Conservation (phyloP, 1,140 invertebrate species). For the Zaprionus tsacasi region DNA sequence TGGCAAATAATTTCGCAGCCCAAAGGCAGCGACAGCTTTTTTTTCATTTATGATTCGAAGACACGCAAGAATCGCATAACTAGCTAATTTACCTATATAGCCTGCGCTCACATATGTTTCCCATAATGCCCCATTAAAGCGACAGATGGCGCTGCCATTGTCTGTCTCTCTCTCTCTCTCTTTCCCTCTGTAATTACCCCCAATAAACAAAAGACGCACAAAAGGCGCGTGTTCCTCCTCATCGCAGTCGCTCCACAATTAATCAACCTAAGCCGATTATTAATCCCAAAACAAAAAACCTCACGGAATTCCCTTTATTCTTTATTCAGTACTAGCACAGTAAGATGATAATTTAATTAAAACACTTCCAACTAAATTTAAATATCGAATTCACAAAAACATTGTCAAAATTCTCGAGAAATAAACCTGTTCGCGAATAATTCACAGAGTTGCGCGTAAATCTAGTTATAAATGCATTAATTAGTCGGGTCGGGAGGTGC, state of each 20-base stretch:
- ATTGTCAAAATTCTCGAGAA: constrained; percentile 6
- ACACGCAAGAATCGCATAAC: constrained; percentile 69
- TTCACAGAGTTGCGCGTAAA: constrained; percentile 18
- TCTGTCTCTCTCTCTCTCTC: neutral
- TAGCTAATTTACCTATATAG: constrained; percentile 58
- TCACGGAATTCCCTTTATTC: constrained; percentile 18
- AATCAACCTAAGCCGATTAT: constrained; percentile 74
- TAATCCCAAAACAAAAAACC: constrained; percentile 21
- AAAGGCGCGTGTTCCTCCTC: constrained; percentile 39
- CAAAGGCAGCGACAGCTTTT: constrained; percentile 14
- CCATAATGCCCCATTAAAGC: constrained; percentile 46
- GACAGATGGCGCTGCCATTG: constrained; percentile 11
- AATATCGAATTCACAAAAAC: neutral
- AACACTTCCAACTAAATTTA: constrained; percentile 2
- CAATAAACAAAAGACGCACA: constrained; percentile 10
- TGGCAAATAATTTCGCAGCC: constrained; percentile 16
- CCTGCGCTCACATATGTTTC: constrained; percentile 49
- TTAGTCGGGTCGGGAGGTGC: constrained; percentile 37
- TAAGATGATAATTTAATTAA: constrained; percentile 76
- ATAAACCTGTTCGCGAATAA: constrained; percentile 41
- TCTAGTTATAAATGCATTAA: constrained; percentile 56
- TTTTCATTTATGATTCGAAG: constrained; percentile 45
- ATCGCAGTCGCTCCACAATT: constrained; percentile 47
- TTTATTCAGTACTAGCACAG: too few relatives aligned
- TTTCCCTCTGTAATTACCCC: constrained; percentile 21